These are phyloP conservation scores for Trachelipus rathkii DNA, from an alignment of 1,140 invertebrate genomes.

Conservation along the genomic window DNA sequence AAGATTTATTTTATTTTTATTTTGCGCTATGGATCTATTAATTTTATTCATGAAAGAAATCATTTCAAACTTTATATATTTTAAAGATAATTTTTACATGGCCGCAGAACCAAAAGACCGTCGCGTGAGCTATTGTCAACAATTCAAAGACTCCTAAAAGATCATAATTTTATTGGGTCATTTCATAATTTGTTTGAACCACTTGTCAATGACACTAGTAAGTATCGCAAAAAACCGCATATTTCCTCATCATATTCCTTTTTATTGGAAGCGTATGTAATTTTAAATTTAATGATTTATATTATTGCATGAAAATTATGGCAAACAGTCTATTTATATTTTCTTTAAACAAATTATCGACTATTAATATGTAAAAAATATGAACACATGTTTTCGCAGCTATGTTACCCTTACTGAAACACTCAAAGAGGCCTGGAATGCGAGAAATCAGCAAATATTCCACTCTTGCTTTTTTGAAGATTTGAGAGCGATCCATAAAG, in stretches of 20 bases:
- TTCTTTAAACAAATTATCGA: not conserved
- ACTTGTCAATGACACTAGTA: conserved; percentile 26
- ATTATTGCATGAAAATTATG: no score
- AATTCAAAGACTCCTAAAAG: conserved; percentile 35
- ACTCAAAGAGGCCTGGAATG: conserved; percentile 61
- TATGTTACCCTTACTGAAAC: conserved; percentile 27
- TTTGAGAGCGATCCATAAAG: conserved; percentile 57
- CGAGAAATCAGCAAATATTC: conserved; percentile 67
- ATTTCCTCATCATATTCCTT: no score
- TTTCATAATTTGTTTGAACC: conserved; percentile 34
- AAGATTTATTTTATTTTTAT: no score
- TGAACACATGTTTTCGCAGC: not conserved
- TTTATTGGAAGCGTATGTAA: no score
- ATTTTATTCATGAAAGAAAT: no score
- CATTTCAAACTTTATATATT: no score
- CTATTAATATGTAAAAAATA: not conserved
- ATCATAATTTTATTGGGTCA: conserved; percentile 27
- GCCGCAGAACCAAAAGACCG: conserved; percentile 89
- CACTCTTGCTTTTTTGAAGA: conserved; percentile 81
- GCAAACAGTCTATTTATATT: no score
- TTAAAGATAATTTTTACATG: conserved; percentile 78
- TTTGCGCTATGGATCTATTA: no score
- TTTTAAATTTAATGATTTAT: no score
- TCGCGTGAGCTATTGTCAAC: conserved; percentile 70
- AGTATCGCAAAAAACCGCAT: not conserved